A percentile compares a stretch with the other conserved stretches of the same genome.
Evolutionary conservation across 2,113 vertebrate genomes (phyloP).

Genomic region (Tauraco erythrolophus): DNA sequence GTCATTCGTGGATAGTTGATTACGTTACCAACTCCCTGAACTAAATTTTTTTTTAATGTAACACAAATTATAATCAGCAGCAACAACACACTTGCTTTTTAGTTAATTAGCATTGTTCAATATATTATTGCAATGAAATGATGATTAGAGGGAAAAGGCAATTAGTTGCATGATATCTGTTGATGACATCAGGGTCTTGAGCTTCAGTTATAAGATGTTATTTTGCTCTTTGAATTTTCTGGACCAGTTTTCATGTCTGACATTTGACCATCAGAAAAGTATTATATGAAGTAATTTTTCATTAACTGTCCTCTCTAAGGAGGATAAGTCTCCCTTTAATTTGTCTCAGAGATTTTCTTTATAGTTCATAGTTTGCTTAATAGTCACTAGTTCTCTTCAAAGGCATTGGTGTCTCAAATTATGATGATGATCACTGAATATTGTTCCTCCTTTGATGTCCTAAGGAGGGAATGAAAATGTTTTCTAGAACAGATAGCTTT

Average conservation of each 20-base stretch:
- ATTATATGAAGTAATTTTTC: not conserved
- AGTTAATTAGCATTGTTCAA: not conserved
- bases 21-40: not conserved
- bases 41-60: not conserved
- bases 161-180: not conserved
- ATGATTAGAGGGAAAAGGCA: not conserved
- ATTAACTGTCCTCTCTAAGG: not conserved
- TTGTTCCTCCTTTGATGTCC: not conserved
- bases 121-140: not conserved
- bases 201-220: not conserved
- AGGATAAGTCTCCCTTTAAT: not conserved
- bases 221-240: not conserved
- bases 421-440: not conserved
- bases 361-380: not conserved
- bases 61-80: not conserved
- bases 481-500: fast-evolving
- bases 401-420: not conserved
- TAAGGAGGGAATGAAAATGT: not conserved
- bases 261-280: not conserved
- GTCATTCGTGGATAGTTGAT: not conserved
- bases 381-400: not conserved
- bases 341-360: not conserved
- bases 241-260: not conserved
- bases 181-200: not conserved
- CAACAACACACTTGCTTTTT: not conserved